Evolutionary conservation across 1,140 invertebrate species (phyloP).

Genomic region (Venturia canescens): DNA sequence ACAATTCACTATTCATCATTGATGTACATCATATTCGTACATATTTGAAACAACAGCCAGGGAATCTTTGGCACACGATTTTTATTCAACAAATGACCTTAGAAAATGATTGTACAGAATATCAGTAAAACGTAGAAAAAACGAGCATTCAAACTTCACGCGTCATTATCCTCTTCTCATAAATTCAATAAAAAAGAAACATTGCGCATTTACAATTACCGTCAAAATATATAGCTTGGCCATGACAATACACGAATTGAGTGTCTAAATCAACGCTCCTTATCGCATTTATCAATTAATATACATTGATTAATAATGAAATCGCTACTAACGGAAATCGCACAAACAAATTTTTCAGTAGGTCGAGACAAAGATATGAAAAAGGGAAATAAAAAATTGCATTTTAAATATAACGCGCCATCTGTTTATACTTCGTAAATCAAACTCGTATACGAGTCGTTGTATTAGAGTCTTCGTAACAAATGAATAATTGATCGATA

Average conservation of each 20-base stretch:
- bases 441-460: too few relatives aligned
- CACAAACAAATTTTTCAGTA: not conserved
- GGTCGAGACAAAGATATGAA: not conserved
- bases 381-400: not conserved
- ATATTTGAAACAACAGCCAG: not conserved
- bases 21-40: too few relatives aligned
- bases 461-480: not conserved
- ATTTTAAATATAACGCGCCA: constrained; percentile 1
- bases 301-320: constrained; percentile 13
- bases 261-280: not conserved
- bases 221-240: constrained; percentile 11
- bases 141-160: not conserved
- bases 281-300: constrained; percentile 12
- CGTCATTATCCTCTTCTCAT: not conserved
- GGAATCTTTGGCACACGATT: not conserved
- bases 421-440: constrained; percentile 8
- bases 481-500: not conserved
- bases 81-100: not conserved
- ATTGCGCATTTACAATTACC: not conserved
- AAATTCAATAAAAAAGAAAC: not conserved
- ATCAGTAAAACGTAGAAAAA: not conserved
- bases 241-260: constrained; percentile 16
- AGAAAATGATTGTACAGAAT: constrained; percentile 6
- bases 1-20: too few relatives aligned
- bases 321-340: not conserved